Percentiles rank a stretch among this genome's conserved stretches.
Evolutionary conservation across 2,113 vertebrate genomes (phyloP).

Genomic region (Campylorhamphus procurvoides): DNA sequence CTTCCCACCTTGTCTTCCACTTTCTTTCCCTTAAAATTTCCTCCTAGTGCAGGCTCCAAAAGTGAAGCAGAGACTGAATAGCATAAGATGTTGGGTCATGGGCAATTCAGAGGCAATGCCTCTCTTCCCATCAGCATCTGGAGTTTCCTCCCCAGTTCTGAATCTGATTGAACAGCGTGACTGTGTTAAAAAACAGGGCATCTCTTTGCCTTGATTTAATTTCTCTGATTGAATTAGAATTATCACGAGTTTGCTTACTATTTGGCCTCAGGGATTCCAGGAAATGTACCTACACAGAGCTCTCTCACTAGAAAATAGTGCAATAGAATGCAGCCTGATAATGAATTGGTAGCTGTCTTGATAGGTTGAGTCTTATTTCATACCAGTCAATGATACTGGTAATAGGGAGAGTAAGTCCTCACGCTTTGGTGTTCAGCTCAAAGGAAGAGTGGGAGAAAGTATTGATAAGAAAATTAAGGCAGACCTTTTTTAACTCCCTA

Average conservation of each 20-base stretch:
- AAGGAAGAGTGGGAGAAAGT: not conserved
- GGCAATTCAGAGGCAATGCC: not conserved
- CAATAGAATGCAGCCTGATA: not conserved
- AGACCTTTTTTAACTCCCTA: not conserved
- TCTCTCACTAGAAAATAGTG: not conserved
- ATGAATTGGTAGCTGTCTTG: not conserved
- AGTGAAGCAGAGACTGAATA: not conserved
- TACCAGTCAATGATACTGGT: not conserved
- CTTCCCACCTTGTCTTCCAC: not conserved
- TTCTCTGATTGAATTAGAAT: not conserved
- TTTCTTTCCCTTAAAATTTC: not conserved
- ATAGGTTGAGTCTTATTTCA: not conserved
- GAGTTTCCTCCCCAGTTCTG: not conserved
- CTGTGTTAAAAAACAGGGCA: not conserved
- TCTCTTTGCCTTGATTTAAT: not conserved
- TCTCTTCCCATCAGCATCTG: not conserved
- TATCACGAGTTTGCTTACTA: not conserved
- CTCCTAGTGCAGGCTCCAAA: not conserved
- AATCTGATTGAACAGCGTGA: not conserved
- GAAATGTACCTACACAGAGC: not conserved
- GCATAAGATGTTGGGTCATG: accelerated
- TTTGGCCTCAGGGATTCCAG: not conserved
- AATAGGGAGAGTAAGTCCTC: not conserved
- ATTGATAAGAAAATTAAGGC: not conserved
- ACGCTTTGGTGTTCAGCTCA: not conserved